These are phyloP conservation scores for Actinemys pallida DNA, from an alignment of 2,113 vertebrate species.

Conservation along the genomic window DNA sequence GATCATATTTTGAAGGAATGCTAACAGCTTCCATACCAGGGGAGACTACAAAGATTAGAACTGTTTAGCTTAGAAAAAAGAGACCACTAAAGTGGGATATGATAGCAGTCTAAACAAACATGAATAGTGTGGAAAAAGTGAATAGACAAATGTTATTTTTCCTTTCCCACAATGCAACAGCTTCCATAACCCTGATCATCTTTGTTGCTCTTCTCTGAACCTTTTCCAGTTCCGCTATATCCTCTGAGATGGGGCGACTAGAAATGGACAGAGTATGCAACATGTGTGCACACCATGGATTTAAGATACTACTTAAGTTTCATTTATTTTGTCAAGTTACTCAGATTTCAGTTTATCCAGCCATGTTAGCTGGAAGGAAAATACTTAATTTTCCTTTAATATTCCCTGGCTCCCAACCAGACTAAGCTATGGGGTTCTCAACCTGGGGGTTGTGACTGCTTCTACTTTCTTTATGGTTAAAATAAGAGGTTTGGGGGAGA, in stretches of 20 bases:
- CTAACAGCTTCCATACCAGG: no score
- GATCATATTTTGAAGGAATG: background rate
- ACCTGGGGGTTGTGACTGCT: background rate
- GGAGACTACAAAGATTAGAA: no score
- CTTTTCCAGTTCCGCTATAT: background rate
- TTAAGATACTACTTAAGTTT: background rate
- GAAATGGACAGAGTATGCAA: background rate
- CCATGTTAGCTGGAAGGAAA: background rate
- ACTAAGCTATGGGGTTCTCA: background rate
- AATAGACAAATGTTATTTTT: no score
- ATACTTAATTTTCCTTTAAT: background rate
- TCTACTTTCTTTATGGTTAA: background rate
- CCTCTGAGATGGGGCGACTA: background rate
- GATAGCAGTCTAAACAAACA: no score
- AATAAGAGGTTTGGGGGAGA: background rate
- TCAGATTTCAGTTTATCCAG: background rate
- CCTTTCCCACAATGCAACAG: no score
- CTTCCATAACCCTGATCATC: background rate
- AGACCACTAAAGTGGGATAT: no score
- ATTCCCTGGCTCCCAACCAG: background rate
- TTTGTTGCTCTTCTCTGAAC: background rate
- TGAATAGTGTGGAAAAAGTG: no score
- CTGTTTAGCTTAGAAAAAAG: no score
- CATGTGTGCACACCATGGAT: background rate
- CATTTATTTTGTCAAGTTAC: background rate